phyloP scores from a whole-genome alignment of 2,113 vertebrate species.

The Sturnira hondurensis region DNA sequence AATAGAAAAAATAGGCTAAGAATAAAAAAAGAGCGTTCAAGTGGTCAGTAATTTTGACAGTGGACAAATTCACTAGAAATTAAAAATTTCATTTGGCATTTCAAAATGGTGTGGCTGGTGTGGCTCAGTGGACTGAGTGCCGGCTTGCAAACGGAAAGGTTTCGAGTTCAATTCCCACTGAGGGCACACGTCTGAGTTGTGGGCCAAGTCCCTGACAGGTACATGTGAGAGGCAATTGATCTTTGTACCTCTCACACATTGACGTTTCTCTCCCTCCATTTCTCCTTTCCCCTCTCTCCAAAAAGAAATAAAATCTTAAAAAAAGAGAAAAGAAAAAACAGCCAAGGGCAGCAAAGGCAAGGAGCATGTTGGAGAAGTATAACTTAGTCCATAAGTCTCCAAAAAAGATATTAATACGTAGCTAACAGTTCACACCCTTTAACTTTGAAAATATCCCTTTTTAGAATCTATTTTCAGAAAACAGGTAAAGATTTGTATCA shows the following conservation, averaged over 20 bases:
- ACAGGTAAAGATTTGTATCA: constrained; percentile 22
- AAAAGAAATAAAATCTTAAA: too few species aligned
- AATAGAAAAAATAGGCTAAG: not conserved
- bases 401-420: constrained; percentile 21
- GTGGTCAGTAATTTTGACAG: not conserved
- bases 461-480: constrained; percentile 23
- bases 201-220: too few species aligned
- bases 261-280: too few species aligned
- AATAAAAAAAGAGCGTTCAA: constrained; percentile 23
- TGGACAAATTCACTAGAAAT: constrained; percentile 22
- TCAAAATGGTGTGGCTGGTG: not conserved
- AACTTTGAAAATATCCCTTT: constrained; percentile 29
- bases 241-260: too few species aligned
- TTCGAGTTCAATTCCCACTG: too few species aligned
- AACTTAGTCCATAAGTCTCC: not conserved
- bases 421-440: constrained; percentile 2
- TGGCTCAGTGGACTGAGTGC: too few species aligned
- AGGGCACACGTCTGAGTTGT: too few species aligned
- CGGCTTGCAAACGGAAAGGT: too few species aligned
- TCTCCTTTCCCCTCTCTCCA: too few species aligned
- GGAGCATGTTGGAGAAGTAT: not conserved
- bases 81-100: constrained; percentile 2
- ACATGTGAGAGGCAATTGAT: too few species aligned
- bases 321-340: not conserved
- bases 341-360: not conserved